A percentile compares a stretch with the other conserved stretches of the same genome.
phyloP scores from a whole-genome alignment of 1,140 invertebrate genomes.

The Formica exsecta region DNA sequence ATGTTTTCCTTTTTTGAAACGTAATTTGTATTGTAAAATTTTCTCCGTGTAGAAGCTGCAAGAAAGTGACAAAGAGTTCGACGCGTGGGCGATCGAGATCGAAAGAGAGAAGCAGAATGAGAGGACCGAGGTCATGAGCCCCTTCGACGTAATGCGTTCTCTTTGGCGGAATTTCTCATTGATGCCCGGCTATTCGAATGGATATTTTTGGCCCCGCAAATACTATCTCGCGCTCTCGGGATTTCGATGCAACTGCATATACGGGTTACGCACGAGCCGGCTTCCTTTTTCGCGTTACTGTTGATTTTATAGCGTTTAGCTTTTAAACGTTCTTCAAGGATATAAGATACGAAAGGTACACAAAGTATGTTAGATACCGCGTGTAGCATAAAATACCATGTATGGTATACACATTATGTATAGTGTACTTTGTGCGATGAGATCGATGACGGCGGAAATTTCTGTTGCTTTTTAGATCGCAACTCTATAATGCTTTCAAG shows the following conservation, averaged over 20 bases:
- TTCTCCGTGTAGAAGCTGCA: not conserved
- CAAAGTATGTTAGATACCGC: not conserved
- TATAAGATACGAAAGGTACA: not conserved
- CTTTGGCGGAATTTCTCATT: constrained; percentile 58
- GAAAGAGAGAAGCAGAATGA: not conserved
- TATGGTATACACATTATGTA: not conserved
- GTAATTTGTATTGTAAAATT: too few species aligned
- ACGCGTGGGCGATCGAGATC: constrained; percentile 50
- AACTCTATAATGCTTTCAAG: constrained; percentile 7
- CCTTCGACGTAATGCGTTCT: constrained; percentile 16
- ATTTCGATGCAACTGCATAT: constrained; percentile 37
- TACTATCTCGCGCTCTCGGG: constrained; percentile 33
- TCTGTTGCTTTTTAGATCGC: not conserved
- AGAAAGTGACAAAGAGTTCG: constrained; percentile 23
- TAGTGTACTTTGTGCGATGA: not conserved
- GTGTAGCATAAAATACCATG: not conserved
- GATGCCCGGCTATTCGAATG: constrained; percentile 52
- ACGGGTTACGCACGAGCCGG: not conserved
- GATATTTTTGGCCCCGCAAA: constrained; percentile 56
- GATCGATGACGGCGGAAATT: not conserved
- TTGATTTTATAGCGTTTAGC: not conserved
- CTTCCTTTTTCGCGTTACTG: not conserved
- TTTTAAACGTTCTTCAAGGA: not conserved
- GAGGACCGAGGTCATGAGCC: constrained; percentile 56
- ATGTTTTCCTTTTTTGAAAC: too few species aligned